Conservation (phyloP, 2,888 invertebrate genomes). For the Pristionchus mayeri region DNA sequence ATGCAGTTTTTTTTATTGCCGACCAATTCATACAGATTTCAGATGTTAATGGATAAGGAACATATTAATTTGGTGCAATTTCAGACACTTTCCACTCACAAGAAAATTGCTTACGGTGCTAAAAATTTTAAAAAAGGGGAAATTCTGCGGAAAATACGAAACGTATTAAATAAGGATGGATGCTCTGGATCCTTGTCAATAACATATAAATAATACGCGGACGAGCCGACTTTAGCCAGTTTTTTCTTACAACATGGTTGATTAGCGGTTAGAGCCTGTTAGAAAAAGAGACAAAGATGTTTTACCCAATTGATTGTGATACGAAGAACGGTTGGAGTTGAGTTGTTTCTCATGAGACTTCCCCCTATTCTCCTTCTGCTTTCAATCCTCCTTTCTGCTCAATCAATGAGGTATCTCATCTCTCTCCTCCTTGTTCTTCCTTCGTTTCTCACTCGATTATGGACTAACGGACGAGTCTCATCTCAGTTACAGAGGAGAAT, state of each 20-base stretch:
- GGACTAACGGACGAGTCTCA: not conserved
- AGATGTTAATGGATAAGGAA: too few relatives aligned
- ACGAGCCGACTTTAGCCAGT: not conserved
- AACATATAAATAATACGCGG: too few relatives aligned
- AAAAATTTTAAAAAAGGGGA: too few relatives aligned
- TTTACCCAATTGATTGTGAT: slow-evolving; percentile 8
- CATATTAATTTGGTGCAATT: too few relatives aligned
- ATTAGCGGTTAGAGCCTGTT: slow-evolving; percentile 27
- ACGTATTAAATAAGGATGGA: too few relatives aligned
- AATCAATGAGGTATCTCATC: not conserved
- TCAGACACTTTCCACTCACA: too few relatives aligned
- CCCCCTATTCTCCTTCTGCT: not conserved
- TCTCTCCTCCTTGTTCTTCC: too few relatives aligned
- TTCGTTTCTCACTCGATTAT: not conserved
- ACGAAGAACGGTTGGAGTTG: not conserved
- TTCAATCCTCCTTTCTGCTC: not conserved
- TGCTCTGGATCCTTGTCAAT: too few relatives aligned
- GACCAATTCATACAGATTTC: too few relatives aligned
- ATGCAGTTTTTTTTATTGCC: too few relatives aligned
- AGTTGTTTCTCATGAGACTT: not conserved
- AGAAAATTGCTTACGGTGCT: too few relatives aligned
- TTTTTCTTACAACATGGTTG: slow-evolving; percentile 39
- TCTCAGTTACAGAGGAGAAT: slow-evolving; percentile 39
- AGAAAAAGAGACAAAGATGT: slow-evolving; percentile 41
- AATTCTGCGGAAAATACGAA: too few relatives aligned